Evolutionary conservation across 2,797 vertebrate genomes (phyloP).

Genomic region (Caiman crocodilus): DNA sequence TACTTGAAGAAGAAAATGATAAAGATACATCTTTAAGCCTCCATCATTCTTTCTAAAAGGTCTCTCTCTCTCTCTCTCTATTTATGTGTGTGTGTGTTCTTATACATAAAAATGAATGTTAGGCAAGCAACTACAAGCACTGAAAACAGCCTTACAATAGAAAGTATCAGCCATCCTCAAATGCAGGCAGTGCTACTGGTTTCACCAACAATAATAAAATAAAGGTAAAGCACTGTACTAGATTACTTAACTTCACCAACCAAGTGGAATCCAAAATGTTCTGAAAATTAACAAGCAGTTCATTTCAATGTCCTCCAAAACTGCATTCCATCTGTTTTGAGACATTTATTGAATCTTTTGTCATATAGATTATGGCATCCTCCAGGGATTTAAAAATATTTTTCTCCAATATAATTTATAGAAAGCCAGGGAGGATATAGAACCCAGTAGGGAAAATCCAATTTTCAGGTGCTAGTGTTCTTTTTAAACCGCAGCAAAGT

Average conservation of each 20-base stretch:
- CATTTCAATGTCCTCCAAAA: conserved; percentile 54
- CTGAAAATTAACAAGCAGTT: conserved; percentile 75
- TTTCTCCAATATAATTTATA: conserved; percentile 31
- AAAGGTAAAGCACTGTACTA: conserved; percentile 60
- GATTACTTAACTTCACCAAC: conserved; percentile 67
- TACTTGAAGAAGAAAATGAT: not conserved
- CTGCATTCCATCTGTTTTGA: conserved; percentile 74
- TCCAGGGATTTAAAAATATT: conserved; percentile 62
- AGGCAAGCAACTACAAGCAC: not conserved
- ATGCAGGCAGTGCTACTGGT: not conserved
- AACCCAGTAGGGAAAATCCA: not conserved
- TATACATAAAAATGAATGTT: conserved; percentile 9
- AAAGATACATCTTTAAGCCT: not conserved
- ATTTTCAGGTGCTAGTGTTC: conserved; percentile 40
- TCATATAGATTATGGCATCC: conserved; percentile 70
- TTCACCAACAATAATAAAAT: not conserved
- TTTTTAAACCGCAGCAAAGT: conserved; percentile 26
- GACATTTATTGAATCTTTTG: conserved; percentile 74
- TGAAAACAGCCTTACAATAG: not conserved
- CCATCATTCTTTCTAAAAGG: not conserved
- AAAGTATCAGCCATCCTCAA: not conserved
- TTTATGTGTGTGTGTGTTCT: not conserved
- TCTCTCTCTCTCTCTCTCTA: not conserved
- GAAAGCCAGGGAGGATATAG: conserved; percentile 22
- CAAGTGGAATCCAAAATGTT: conserved; percentile 76